Conservation (phyloP, 2,113 vertebrate species). For the Xiphophorus couchianus region DNA sequence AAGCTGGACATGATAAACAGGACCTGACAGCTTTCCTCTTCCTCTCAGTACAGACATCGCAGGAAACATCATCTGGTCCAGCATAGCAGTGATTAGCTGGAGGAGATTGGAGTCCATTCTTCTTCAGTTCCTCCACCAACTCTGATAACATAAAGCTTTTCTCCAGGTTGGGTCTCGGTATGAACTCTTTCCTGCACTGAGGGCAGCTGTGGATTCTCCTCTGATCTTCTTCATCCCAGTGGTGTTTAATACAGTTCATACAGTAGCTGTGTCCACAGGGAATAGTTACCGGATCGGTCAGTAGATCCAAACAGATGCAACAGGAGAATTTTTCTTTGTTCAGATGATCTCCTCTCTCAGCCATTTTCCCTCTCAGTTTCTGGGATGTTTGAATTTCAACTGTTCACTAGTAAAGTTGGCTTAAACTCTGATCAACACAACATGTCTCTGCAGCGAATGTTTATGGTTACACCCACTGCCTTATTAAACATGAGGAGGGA, state of each 20-base stretch:
- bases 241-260: neutral
- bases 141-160: neutral
- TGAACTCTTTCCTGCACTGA: neutral
- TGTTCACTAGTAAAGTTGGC: too few species aligned
- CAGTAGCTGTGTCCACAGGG: neutral
- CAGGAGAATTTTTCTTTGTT: neutral
- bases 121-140: neutral
- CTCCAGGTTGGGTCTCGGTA: neutral
- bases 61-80: too few species aligned
- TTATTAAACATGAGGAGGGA: too few species aligned
- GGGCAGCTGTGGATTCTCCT: neutral
- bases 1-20: neutral
- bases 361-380: too few species aligned
- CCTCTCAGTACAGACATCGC: too few species aligned
- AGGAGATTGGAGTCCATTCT: too few species aligned
- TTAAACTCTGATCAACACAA: too few species aligned
- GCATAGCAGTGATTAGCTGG: too few species aligned
- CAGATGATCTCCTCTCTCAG: too few species aligned
- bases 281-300: neutral
- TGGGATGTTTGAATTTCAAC: too few species aligned
- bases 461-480: too few species aligned
- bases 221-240: neutral
- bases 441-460: too few species aligned
- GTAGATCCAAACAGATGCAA: neutral
- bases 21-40: neutral